phyloP scores from a whole-genome alignment of 2,797 vertebrate genomes.

The Gorsachius magnificus region DNA sequence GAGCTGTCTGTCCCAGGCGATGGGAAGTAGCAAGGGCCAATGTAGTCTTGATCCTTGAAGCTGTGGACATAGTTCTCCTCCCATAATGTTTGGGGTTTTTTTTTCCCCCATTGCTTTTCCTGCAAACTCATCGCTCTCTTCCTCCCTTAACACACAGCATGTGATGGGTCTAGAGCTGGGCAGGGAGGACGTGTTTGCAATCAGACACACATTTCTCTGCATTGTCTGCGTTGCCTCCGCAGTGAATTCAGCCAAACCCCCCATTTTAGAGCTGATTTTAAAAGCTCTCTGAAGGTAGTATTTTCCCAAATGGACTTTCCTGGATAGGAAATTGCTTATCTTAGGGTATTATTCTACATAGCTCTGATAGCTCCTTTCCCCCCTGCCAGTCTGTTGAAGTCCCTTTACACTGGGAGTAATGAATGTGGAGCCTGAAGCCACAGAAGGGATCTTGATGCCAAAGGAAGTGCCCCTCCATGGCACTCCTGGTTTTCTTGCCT shows the following conservation, averaged over 20 bases:
- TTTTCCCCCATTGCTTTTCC: neutral
- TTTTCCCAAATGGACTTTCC: neutral
- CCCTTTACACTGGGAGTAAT: fast-evolving
- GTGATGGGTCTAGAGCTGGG: neutral
- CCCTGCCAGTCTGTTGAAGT: neutral
- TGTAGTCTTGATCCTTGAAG: neutral
- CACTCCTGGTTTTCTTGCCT: neutral
- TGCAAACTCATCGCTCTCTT: neutral
- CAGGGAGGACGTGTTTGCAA: neutral
- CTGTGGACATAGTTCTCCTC: neutral
- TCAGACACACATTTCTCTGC: neutral
- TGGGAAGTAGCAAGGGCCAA: neutral
- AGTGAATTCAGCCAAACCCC: neutral
- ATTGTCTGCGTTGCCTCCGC: neutral
- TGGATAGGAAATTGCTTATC: neutral
- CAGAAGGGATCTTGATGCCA: neutral
- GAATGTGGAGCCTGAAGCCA: neutral
- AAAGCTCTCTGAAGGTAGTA: neutral
- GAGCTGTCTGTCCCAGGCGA: neutral
- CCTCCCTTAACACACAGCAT: neutral
- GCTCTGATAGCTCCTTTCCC: neutral
- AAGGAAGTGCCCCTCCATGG: neutral
- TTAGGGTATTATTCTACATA: neutral
- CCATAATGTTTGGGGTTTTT: neutral
- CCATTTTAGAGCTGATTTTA: neutral